Conservation (phyloP, 2,797 vertebrate genomes). For the Cossypha polioptera region DNA sequence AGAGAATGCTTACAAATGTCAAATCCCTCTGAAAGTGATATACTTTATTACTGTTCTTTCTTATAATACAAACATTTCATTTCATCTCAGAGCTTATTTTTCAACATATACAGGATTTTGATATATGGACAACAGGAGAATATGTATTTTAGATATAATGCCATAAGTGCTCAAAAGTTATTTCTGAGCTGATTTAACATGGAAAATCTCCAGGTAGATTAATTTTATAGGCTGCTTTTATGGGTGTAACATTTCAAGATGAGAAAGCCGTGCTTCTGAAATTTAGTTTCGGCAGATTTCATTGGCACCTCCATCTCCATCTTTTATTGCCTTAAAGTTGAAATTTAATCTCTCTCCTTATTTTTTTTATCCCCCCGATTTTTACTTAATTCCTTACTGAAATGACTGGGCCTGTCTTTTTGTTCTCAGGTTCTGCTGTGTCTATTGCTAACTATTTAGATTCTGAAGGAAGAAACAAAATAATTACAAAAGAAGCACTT, state of each 20-base stretch:
- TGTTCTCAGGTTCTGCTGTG: background rate
- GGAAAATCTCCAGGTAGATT: slow-evolving; percentile 67
- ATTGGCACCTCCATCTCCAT: slow-evolving; percentile 45
- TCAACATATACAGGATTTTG: slow-evolving; percentile 9
- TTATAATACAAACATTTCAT: slow-evolving; percentile 62
- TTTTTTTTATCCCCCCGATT: background rate
- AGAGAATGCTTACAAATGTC: slow-evolving; percentile 1
- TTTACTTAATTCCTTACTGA: slow-evolving; percentile 33
- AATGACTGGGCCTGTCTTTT: background rate
- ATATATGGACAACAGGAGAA: slow-evolving; percentile 48
- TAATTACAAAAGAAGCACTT: background rate
- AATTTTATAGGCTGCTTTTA: slow-evolving; percentile 70
- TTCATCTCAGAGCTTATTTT: slow-evolving; percentile 41
- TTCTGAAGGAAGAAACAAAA: background rate
- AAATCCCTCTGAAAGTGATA: background rate
- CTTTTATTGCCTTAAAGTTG: slow-evolving; percentile 59
- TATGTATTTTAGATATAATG: slow-evolving; percentile 48
- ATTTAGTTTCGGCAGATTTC: slow-evolving; percentile 62
- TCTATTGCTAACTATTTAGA: background rate
- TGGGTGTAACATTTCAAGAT: slow-evolving; percentile 68
- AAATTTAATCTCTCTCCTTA: slow-evolving; percentile 46
- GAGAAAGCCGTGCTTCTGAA: slow-evolving; percentile 62
- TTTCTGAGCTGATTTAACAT: slow-evolving; percentile 67
- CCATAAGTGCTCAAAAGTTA: slow-evolving; percentile 53
- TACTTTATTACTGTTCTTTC: slow-evolving; percentile 49